Percentiles rank a stretch among this genome's conserved stretches.
These are phyloP conservation scores for Girardia tigrina DNA, from an alignment of 2,888 invertebrate genomes.

Conservation along the genomic window DNA sequence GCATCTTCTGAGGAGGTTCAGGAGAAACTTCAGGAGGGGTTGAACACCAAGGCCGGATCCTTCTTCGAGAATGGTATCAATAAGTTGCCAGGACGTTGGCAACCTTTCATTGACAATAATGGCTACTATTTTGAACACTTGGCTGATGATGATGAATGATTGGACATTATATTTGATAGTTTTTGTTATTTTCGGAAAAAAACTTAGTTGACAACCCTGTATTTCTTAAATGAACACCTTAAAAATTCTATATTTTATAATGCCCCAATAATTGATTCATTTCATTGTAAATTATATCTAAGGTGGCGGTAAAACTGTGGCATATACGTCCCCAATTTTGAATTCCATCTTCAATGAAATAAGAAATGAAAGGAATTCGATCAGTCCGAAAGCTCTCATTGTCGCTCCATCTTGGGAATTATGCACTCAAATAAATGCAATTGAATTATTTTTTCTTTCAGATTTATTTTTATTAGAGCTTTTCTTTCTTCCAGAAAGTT, in stretches of 20 bases:
- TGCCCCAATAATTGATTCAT: neutral
- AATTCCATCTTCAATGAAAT: neutral
- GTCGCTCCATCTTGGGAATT: neutral
- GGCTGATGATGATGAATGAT: too few species aligned
- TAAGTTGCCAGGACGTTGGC: too few species aligned
- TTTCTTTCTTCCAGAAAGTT: neutral
- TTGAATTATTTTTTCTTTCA: neutral
- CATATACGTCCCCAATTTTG: neutral
- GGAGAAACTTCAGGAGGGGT: too few species aligned
- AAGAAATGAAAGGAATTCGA: neutral
- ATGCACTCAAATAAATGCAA: neutral
- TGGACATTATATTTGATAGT: neutral
- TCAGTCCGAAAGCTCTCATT: neutral
- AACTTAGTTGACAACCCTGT: too few species aligned
- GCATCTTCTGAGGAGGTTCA: too few species aligned
- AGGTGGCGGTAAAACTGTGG: constrained; percentile 3
- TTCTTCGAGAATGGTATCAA: too few species aligned
- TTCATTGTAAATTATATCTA: neutral
- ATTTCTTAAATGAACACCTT: too few species aligned
- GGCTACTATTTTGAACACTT: too few species aligned
- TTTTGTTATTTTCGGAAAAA: neutral
- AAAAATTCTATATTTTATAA: too few species aligned
- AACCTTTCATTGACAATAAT: too few species aligned
- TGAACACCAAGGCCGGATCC: too few species aligned
- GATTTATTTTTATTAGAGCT: too few species aligned